Conservation (phyloP, 2,888 invertebrate species). For the Agriopis leucophaearia region DNA sequence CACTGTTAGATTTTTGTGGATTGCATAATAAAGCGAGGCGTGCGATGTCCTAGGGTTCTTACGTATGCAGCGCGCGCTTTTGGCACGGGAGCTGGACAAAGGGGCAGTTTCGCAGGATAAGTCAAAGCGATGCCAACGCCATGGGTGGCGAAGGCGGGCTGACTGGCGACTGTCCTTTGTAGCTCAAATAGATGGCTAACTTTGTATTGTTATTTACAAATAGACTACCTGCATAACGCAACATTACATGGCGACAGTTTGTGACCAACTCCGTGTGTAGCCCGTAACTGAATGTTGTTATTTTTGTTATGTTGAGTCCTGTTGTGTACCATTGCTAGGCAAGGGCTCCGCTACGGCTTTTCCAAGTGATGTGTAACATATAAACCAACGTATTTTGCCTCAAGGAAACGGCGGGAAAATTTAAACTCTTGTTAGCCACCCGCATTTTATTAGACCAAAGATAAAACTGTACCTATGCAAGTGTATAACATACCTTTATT, state of each 20-base stretch:
- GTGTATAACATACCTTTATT: no score
- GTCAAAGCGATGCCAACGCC: constrained; percentile 58
- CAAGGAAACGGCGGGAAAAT: no score
- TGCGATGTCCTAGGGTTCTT: constrained; percentile 58
- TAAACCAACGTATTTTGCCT: no score
- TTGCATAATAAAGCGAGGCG: constrained; percentile 64
- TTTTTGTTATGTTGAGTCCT: no score
- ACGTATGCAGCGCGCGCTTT: constrained; percentile 73
- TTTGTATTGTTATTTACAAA: constrained; percentile 19
- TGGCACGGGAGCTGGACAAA: constrained; percentile 74
- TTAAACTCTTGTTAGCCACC: no score
- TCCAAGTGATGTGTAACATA: no score
- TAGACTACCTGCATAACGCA: background rate
- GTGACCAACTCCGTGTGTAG: background rate
- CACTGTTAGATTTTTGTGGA: constrained; percentile 70
- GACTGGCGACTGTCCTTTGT: constrained; percentile 44
- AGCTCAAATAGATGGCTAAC: constrained; percentile 27
- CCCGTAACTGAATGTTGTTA: background rate
- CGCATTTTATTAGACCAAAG: no score
- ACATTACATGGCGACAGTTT: background rate
- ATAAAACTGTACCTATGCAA: no score
- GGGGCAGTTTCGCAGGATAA: constrained; percentile 72
- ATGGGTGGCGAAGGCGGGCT: constrained; percentile 68
- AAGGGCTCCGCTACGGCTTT: no score
- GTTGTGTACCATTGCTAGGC: no score